Conservation (phyloP, 92 coral and sea anemone species). For the Chrysogorgia sp. region DNA sequence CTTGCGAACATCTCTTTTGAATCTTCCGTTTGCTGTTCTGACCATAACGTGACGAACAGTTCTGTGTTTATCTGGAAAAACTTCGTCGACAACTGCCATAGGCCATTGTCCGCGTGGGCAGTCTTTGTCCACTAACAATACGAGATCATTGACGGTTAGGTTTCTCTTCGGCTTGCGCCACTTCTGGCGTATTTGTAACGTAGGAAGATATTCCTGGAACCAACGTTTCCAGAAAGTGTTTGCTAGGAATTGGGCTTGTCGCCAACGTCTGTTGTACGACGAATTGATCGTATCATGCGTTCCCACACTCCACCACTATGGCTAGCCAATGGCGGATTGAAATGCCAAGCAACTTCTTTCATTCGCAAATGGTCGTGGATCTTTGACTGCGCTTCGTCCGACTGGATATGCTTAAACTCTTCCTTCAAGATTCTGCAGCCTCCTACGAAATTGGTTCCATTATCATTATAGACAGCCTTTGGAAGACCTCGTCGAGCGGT, state of each 20-base stretch:
- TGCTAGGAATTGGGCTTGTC: conserved; percentile 35
- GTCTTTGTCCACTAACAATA: conserved; percentile 15
- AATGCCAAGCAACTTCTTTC: conserved; percentile 18
- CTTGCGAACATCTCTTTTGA: conserved; percentile 29
- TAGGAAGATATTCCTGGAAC: conserved; percentile 43
- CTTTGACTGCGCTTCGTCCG: conserved; percentile 9
- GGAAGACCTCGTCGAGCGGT: too few relatives aligned
- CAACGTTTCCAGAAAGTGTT: conserved; percentile 37
- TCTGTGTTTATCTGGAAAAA: conserved; percentile 36
- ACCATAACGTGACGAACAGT: conserved; percentile 25
- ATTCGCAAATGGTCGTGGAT: conserved; percentile 10
- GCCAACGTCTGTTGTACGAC: conserved; percentile 29
- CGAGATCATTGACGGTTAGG: conserved; percentile 19
- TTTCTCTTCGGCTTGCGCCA: conserved; percentile 33
- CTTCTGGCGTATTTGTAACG: conserved; percentile 26
- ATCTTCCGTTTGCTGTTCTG: conserved; percentile 15
- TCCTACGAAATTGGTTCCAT: conserved; percentile 17
- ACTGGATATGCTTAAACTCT: conserved; percentile 10
- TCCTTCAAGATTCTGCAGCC: conserved; percentile 12
- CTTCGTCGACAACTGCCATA: conserved; percentile 26
- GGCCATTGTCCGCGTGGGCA: conserved; percentile 44
- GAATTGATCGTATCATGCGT: conserved; percentile 56
- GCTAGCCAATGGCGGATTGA: conserved; percentile 52
- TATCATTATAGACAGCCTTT: conserved; percentile 19
- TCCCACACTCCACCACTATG: conserved; percentile 65